Conservation (phyloP, 2,113 vertebrate genomes). For the Climacteris rufus region DNA sequence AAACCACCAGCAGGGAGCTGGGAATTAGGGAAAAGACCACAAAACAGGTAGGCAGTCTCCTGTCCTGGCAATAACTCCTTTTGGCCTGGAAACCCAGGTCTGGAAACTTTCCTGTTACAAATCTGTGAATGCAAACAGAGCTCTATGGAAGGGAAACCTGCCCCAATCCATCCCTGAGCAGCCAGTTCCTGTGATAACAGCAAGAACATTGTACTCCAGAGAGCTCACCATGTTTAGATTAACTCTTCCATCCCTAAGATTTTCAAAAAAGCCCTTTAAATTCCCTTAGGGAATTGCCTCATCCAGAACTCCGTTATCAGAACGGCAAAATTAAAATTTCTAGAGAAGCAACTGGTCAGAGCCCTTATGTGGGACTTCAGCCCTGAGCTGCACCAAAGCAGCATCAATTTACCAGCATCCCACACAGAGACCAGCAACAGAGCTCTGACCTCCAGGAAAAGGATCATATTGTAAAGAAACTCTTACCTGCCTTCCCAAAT, state of each 20-base stretch:
- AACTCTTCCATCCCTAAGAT: not conserved
- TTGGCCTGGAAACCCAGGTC: not conserved
- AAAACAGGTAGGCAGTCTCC: not conserved
- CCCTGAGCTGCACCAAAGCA: not conserved
- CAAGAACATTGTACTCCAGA: not conserved
- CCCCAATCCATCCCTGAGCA: not conserved
- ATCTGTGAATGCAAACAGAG: not conserved
- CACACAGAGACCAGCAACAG: fast-evolving
- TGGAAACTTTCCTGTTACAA: not conserved
- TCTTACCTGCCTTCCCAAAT: not conserved
- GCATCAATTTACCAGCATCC: fast-evolving
- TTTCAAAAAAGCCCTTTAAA: not conserved
- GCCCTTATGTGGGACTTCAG: fast-evolving
- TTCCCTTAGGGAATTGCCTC: fast-evolving
- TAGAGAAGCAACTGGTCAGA: not conserved
- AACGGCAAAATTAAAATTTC: not conserved
- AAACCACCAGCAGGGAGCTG: fast-evolving
- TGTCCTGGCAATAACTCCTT: not conserved
- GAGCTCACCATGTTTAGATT: fast-evolving
- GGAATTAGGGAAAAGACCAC: not conserved
- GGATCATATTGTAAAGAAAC: fast-evolving
- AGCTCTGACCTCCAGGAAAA: fast-evolving
- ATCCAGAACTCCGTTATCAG: not conserved
- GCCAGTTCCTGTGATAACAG: fast-evolving
- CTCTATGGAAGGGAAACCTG: not conserved